A percentile compares a stretch with the other conserved stretches of the same genome.
phyloP scores from a whole-genome alignment of 2,888 invertebrate genomes.

The Microplitis deprimator region DNA sequence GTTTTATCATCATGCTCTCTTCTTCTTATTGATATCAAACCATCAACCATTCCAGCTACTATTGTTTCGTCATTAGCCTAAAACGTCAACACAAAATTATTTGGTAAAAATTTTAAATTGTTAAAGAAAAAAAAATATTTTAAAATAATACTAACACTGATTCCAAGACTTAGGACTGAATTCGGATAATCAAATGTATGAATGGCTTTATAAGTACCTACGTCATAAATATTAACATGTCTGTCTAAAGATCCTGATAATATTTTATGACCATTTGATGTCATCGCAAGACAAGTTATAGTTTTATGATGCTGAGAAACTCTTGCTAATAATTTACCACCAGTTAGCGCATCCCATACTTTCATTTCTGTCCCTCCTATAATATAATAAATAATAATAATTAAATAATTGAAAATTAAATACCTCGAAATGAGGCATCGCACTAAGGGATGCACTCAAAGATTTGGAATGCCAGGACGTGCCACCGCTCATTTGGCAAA shows the following conservation, averaged over 20 bases:
- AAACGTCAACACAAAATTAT: slow-evolving; percentile 44
- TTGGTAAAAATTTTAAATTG: slow-evolving; percentile 13
- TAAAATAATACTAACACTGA: slow-evolving; percentile 73
- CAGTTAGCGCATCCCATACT: slow-evolving; percentile 94
- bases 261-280: slow-evolving; percentile 85
- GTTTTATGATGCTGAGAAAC: slow-evolving; percentile 97
- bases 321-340: slow-evolving; percentile 87
- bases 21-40: slow-evolving; percentile 88
- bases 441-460: too few species aligned
- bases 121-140: slow-evolving; percentile 13
- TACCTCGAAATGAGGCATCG: too few species aligned
- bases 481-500: too few species aligned
- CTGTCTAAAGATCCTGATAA: slow-evolving; percentile 93
- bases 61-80: slow-evolving; percentile 84
- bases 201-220: slow-evolving; percentile 87
- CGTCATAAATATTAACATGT: slow-evolving; percentile 93
- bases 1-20: slow-evolving; percentile 76
- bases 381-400: slow-evolving; percentile 17
- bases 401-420: not conserved
- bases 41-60: slow-evolving; percentile 94
- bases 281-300: slow-evolving; percentile 88
- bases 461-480: too few species aligned
- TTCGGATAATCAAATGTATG: slow-evolving; percentile 93
- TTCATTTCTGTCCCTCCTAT: slow-evolving; percentile 87
- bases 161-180: slow-evolving; percentile 88